These are phyloP conservation scores for Biston betularia DNA, from an alignment of 2,888 invertebrate genomes.

Conservation along the genomic window DNA sequence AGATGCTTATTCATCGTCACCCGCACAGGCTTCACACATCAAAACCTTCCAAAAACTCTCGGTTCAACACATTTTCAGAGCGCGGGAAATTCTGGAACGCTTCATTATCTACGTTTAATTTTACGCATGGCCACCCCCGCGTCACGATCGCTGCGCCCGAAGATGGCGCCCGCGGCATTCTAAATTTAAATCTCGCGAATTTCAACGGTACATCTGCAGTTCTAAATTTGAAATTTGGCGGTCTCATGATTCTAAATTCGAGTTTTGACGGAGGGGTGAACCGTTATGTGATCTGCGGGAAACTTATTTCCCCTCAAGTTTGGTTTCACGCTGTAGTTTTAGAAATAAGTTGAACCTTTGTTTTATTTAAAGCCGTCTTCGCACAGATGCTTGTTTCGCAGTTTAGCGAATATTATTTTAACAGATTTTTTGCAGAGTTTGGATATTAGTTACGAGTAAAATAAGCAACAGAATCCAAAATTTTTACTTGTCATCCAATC, in stretches of 20 bases:
- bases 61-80: conserved; percentile 67
- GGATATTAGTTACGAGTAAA: no score
- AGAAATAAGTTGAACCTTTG: background rate
- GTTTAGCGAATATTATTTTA: background rate
- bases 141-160: conserved; percentile 60
- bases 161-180: conserved; percentile 55
- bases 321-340: conserved; percentile 3
- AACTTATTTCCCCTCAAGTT: conserved; percentile 22
- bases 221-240: conserved; percentile 41
- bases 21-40: conserved; percentile 23
- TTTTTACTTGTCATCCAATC: no score
- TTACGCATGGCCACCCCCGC: conserved; percentile 81
- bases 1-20: conserved; percentile 12
- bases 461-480: no score
- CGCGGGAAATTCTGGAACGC: conserved; percentile 54
- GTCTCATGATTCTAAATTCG: conserved; percentile 39
- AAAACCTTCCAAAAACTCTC: conserved; percentile 48
- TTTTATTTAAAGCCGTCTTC: background rate
- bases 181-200: conserved; percentile 65
- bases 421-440: no score
- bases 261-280: conserved; percentile 31
- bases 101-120: conserved; percentile 84
- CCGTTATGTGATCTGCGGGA: conserved; percentile 26
- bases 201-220: conserved; percentile 51
- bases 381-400: background rate